Percentiles rank a stretch among this genome's conserved stretches.
Conservation (phyloP, 2,888 invertebrate species). For the Cynaeus angustus region DNA sequence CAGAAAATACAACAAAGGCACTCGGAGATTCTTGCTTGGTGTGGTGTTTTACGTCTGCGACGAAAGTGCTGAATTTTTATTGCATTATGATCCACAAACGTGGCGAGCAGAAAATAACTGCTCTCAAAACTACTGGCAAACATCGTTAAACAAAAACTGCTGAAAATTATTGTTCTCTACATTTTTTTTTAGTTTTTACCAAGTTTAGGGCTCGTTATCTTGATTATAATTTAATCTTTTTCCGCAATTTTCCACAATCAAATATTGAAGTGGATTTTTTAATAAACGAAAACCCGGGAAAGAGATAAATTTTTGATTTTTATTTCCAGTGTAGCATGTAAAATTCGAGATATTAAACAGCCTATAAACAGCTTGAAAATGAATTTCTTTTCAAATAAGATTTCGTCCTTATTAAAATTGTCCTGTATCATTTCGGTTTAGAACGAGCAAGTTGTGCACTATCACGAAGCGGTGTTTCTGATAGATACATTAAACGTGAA, state of each 20-base stretch:
- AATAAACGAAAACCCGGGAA: too few relatives aligned
- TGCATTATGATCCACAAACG: conserved; percentile 5
- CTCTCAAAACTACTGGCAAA: background rate
- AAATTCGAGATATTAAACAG: too few relatives aligned
- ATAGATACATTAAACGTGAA: conserved; percentile 49
- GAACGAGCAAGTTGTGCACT: conserved; percentile 21
- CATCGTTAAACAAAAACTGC: conserved; percentile 3
- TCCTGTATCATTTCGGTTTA: background rate
- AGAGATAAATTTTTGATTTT: too few relatives aligned
- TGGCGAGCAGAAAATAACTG: background rate
- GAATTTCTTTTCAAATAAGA: background rate
- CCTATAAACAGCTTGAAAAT: too few relatives aligned
- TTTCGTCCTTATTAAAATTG: too few relatives aligned
- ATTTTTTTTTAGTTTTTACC: too few relatives aligned
- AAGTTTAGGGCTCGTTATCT: too few relatives aligned
- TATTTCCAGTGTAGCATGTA: too few relatives aligned
- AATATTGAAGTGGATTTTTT: too few relatives aligned
- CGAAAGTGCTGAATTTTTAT: conserved; percentile 9
- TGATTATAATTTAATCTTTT: too few relatives aligned
- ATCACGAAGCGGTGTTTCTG: conserved; percentile 43
- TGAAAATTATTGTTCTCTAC: too few relatives aligned
- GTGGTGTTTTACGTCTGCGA: background rate
- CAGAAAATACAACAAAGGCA: background rate
- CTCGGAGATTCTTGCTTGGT: background rate
- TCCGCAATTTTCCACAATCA: too few relatives aligned